A percentile compares a stretch with the other conserved stretches of the same genome.
Evolutionary conservation across 2,797 vertebrate genomes (phyloP).

Genomic region (Pyrocephalus nanus): DNA sequence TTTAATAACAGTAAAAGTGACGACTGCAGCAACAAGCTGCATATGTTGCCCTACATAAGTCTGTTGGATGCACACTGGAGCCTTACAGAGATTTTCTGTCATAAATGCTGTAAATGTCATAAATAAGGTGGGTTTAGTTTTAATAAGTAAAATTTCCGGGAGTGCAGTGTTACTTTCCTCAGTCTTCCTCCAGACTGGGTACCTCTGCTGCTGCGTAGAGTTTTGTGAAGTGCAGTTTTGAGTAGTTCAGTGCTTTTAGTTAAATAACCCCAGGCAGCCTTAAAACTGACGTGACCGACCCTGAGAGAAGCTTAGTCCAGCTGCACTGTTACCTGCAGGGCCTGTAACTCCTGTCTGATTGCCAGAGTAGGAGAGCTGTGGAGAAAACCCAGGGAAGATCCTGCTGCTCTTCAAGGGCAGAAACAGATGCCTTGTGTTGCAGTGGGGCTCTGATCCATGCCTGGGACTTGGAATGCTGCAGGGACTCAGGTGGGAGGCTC

Average conservation of each 20-base stretch:
- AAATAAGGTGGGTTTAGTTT: not conserved
- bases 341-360: not conserved
- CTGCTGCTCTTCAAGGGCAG: not conserved
- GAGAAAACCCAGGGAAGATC: not conserved
- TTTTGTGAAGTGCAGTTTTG: not conserved
- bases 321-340: rapidly evolving
- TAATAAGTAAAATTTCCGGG: not conserved
- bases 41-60: not conserved
- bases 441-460: not conserved
- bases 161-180: not conserved
- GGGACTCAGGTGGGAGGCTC: not conserved
- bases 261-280: not conserved
- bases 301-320: not conserved
- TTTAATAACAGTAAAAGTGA: not conserved
- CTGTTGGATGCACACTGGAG: not conserved
- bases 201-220: rapidly evolving
- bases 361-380: not conserved
- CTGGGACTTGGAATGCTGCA: not conserved
- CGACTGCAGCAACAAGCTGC: not conserved
- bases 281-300: not conserved
- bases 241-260: not conserved
- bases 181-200: not conserved
- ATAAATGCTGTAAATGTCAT: not conserved
- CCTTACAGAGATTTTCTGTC: not conserved
- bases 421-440: rapidly evolving